phyloP scores from a whole-genome alignment of 2,797 vertebrate genomes.

The Enteromius treurensis region DNA sequence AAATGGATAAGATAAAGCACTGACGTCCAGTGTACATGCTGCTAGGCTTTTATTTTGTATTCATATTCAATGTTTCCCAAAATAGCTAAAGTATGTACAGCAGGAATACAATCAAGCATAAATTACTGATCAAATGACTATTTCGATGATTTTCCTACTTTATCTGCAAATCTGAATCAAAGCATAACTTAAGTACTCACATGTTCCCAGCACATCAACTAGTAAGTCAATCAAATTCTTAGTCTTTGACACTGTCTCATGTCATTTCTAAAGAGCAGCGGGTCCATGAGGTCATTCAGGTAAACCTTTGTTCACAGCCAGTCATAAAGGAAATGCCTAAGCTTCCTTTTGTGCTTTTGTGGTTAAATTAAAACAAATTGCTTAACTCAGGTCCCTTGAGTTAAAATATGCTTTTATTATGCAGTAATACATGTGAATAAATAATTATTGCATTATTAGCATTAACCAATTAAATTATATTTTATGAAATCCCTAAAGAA shows the following conservation, averaged over 20 bases:
- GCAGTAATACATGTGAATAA: not conserved
- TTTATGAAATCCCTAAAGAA: not conserved
- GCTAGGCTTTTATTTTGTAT: not conserved
- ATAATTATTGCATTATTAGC: no score
- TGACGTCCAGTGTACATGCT: slow-evolving; percentile 24
- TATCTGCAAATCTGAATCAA: slow-evolving; percentile 7
- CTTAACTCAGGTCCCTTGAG: not conserved
- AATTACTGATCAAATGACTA: not conserved
- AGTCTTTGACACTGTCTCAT: slow-evolving; percentile 17
- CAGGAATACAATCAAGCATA: not conserved
- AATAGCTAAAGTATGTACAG: not conserved
- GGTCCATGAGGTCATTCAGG: slow-evolving; percentile 28
- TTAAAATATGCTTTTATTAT: not conserved
- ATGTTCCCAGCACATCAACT: not conserved
- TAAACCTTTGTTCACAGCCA: slow-evolving; percentile 48
- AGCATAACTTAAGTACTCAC: slow-evolving; percentile 29
- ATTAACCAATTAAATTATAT: not conserved
- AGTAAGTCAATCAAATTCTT: not conserved
- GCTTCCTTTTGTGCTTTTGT: slow-evolving; percentile 17
- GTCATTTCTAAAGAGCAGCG: slow-evolving; percentile 15
- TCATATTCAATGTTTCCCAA: not conserved
- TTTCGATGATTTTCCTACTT: not conserved
- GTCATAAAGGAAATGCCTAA: slow-evolving; percentile 36
- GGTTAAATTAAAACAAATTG: not conserved
- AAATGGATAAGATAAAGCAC: slow-evolving; percentile 44